These are phyloP conservation scores for Lutraria rhynchaena DNA, from an alignment of 1,140 invertebrate genomes.

Conservation along the genomic window DNA sequence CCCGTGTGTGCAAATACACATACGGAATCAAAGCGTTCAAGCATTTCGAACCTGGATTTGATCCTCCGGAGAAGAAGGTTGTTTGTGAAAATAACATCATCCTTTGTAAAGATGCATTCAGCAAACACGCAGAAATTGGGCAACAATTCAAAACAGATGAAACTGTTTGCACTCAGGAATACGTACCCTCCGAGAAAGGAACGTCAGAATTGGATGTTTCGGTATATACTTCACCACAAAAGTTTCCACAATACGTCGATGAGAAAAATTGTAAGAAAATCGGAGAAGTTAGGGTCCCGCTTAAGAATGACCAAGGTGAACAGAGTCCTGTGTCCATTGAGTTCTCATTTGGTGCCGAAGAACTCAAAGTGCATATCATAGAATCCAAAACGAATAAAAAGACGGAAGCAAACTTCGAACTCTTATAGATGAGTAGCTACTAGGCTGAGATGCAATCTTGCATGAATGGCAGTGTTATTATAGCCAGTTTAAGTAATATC, in stretches of 20 bases:
- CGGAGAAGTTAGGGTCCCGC: conserved; percentile 18
- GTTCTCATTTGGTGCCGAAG: conserved; percentile 34
- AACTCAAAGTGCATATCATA: conserved; percentile 12
- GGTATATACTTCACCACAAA: conserved; percentile 14
- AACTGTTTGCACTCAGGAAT: conserved; percentile 18
- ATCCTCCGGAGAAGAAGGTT: conserved; percentile 28
- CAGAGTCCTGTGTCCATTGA: conserved; percentile 1
- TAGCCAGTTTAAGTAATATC: too few species aligned
- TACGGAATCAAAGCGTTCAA: conserved; percentile 37
- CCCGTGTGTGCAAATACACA: conserved; percentile 43
- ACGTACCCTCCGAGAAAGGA: conserved; percentile 13
- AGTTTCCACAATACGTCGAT: conserved; percentile 24
- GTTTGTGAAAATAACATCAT: background rate
- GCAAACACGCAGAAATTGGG: conserved; percentile 22
- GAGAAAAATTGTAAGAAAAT: conserved; percentile 10
- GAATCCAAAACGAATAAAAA: conserved; percentile 16
- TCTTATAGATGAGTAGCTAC: conserved; percentile 11
- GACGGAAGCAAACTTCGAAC: conserved; percentile 33
- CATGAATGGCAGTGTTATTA: too few species aligned
- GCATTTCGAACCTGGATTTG: conserved; percentile 42
- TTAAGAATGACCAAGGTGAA: background rate
- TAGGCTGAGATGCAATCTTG: too few species aligned
- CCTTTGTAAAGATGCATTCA: conserved; percentile 51
- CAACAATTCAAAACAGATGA: conserved; percentile 39
- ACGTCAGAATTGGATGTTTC: background rate